Evolutionary conservation across 2,797 vertebrate species (phyloP).

Genomic region (Parauchenoglanis ngamensis): DNA sequence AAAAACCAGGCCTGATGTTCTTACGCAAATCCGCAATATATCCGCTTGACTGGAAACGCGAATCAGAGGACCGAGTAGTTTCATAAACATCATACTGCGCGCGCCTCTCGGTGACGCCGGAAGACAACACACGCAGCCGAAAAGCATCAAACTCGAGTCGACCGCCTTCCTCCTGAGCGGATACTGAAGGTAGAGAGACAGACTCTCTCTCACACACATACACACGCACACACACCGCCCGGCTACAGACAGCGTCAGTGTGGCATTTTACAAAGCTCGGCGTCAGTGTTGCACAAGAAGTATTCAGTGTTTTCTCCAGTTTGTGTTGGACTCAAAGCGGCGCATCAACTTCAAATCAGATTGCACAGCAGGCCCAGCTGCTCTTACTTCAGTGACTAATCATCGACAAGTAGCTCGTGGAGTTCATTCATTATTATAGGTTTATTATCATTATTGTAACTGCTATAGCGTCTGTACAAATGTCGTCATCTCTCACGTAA

Average conservation of each 20-base stretch:
- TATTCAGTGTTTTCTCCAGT: neutral
- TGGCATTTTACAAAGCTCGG: neutral
- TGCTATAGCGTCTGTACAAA: conserved; percentile 5
- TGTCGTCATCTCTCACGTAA: neutral
- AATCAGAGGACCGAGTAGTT: neutral
- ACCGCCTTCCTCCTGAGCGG: conserved; percentile 49
- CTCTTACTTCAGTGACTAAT: neutral
- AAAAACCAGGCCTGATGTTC: neutral
- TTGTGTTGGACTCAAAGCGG: neutral
- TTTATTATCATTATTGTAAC: conserved; percentile 11
- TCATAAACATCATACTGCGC: neutral
- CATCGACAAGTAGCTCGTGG: neutral
- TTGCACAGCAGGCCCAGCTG: conserved; percentile 6
- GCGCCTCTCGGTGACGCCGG: conserved; percentile 60
- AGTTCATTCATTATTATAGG: neutral
- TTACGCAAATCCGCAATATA: neutral
- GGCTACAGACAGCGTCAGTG: neutral
- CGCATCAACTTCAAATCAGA: neutral
- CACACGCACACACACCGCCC: neutral
- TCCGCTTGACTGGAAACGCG: neutral
- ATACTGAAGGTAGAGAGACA: conserved; percentile 49
- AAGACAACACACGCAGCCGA: conserved; percentile 57
- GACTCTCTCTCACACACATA: neutral
- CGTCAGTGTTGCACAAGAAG: neutral
- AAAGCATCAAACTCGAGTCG: conserved; percentile 40